phyloP scores from a whole-genome alignment of 2,888 invertebrate genomes.

The Entomobrya proxima region DNA sequence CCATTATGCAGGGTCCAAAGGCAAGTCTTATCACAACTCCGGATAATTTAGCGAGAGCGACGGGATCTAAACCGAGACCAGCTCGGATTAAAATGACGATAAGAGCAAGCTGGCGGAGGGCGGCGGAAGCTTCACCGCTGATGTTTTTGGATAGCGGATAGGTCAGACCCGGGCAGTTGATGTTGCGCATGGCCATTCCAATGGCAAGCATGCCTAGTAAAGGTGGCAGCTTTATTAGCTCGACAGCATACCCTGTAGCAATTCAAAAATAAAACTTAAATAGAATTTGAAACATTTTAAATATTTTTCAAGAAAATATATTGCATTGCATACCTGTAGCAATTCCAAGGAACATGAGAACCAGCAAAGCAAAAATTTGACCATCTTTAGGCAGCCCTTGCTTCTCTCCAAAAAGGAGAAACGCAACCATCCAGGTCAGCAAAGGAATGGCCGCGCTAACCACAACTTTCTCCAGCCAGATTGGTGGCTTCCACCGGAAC shows the following conservation, averaged over 20 bases:
- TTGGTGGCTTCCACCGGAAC: neutral
- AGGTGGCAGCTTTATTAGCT: constrained; percentile 87
- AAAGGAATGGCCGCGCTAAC: constrained; percentile 36
- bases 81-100: constrained; percentile 83
- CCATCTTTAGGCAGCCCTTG: constrained; percentile 68
- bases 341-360: constrained; percentile 1
- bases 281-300: neutral
- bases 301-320: too few relatives aligned
- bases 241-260: constrained; percentile 84
- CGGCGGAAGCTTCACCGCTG: constrained; percentile 52
- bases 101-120: constrained; percentile 80
- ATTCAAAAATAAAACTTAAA: neutral
- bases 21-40: constrained; percentile 81
- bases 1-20: constrained; percentile 81
- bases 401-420: constrained; percentile 53
- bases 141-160: constrained; percentile 51
- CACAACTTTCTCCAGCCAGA: neutral
- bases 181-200: constrained; percentile 83
- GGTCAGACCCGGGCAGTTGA: constrained; percentile 58
- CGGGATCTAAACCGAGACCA: constrained; percentile 82
- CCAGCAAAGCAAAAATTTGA: constrained; percentile 11
- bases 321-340: constrained; percentile 13
- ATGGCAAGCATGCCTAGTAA: constrained; percentile 93
- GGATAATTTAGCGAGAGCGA: constrained; percentile 80
- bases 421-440: constrained; percentile 55